phyloP scores from a whole-genome alignment of 2,797 vertebrate genomes.

The Carcharodon carcharias region DNA sequence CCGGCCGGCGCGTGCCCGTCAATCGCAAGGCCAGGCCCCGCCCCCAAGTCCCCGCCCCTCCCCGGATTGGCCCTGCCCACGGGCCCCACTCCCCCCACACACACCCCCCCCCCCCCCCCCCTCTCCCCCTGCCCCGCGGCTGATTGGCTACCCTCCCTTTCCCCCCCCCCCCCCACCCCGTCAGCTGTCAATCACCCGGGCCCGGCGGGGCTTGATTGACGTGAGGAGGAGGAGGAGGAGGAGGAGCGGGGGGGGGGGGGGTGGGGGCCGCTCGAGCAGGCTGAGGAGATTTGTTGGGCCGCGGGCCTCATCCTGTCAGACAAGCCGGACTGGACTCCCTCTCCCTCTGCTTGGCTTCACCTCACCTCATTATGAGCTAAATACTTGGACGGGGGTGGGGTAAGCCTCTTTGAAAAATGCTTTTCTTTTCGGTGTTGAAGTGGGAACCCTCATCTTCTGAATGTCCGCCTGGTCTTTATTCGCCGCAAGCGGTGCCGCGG shows the following conservation, averaged over 20 bases:
- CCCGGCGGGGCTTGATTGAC: background rate
- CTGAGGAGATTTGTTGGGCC: background rate
- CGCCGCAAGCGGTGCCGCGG: too few relatives aligned
- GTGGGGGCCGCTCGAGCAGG: too few relatives aligned
- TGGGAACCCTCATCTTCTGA: background rate
- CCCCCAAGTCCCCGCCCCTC: background rate
- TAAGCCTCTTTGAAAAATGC: background rate
- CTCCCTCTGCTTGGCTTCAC: background rate
- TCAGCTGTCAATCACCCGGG: too few relatives aligned
- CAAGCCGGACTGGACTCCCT: too few relatives aligned
- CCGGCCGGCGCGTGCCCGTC: background rate
- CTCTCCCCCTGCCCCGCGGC: background rate
- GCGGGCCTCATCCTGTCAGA: background rate
- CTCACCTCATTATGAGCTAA: background rate
- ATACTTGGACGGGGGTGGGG: too few relatives aligned
- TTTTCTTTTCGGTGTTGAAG: background rate
- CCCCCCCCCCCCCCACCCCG: background rate
- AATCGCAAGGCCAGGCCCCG: background rate
- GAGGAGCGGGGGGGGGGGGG: too few relatives aligned
- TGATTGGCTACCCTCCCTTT: background rate
- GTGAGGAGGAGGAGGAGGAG: background rate
- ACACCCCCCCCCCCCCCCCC: background rate
- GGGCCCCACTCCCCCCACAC: background rate
- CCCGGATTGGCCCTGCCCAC: background rate
- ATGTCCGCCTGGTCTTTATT: too few relatives aligned